Evolutionary conservation across 2,113 vertebrate genomes (phyloP).

Genomic region (Nannospalax galili): DNA sequence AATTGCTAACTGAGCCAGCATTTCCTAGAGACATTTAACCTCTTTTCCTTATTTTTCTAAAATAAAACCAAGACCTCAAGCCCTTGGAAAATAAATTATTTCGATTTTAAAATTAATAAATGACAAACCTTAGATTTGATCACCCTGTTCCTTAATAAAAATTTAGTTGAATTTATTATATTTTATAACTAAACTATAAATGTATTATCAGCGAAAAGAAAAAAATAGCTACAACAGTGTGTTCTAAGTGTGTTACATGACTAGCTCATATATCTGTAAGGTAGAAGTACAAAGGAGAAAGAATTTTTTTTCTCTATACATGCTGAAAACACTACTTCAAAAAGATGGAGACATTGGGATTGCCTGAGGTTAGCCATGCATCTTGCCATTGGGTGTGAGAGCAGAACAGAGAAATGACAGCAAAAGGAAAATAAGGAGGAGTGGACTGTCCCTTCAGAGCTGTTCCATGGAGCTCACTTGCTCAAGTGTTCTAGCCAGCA

Average conservation of each 20-base stretch:
- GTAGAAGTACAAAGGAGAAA: not conserved
- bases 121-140: not conserved
- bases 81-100: not conserved
- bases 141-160: not conserved
- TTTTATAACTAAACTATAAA: not conserved
- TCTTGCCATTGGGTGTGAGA: not conserved
- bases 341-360: not conserved
- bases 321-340: not conserved
- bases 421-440: not conserved
- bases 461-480: not conserved
- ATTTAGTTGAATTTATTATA: not conserved
- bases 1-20: not conserved
- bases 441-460: not conserved
- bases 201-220: not conserved
- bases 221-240: not conserved
- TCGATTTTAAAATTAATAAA: not conserved
- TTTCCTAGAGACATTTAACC: not conserved
- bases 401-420: not conserved
- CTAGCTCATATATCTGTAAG: not conserved
- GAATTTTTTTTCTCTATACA: not conserved
- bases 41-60: no score
- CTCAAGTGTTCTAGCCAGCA: not conserved
- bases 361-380: not conserved
- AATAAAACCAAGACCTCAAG: conserved; percentile 13
- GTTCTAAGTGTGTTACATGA: not conserved